Conservation (phyloP, 2,888 invertebrate species). For the Theretra japonica region DNA sequence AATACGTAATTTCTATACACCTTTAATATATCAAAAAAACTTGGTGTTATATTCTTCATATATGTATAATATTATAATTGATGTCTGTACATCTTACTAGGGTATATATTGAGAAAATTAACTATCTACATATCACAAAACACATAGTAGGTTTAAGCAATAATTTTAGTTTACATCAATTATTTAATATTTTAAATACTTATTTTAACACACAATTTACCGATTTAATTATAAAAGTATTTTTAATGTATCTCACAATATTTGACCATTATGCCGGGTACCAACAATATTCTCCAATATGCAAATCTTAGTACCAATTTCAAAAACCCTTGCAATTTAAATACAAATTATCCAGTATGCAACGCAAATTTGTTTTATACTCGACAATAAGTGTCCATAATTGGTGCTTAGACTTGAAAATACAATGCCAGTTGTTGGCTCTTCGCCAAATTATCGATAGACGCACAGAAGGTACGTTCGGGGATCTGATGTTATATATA, state of each 20-base stretch:
- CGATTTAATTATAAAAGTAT: constrained; percentile 19
- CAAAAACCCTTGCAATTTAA: not conserved
- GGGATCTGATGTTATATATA: not conserved
- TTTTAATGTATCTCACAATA: constrained; percentile 4
- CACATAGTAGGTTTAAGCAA: constrained; percentile 61
- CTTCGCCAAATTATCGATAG: not conserved
- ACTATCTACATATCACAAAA: constrained; percentile 65
- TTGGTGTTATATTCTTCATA: constrained; percentile 9
- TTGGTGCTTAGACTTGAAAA: not conserved
- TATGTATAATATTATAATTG: not conserved
- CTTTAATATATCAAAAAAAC: constrained; percentile 29
- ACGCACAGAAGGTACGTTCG: not conserved
- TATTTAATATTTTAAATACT: constrained; percentile 35
- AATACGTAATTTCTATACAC: constrained; percentile 15
- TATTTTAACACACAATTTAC: constrained; percentile 36
- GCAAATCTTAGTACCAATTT: too few species aligned
- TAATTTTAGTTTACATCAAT: constrained; percentile 35
- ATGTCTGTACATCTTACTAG: not conserved
- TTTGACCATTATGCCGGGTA: not conserved
- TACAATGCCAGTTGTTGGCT: not conserved
- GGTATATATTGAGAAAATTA: constrained; percentile 35
- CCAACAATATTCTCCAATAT: not conserved
- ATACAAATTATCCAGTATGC: not conserved
- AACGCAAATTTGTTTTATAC: not conserved
- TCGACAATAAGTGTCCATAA: constrained; percentile 1